Evolutionary conservation across 1,140 invertebrate genomes (phyloP).

Genomic region (Cotesia glomerata): DNA sequence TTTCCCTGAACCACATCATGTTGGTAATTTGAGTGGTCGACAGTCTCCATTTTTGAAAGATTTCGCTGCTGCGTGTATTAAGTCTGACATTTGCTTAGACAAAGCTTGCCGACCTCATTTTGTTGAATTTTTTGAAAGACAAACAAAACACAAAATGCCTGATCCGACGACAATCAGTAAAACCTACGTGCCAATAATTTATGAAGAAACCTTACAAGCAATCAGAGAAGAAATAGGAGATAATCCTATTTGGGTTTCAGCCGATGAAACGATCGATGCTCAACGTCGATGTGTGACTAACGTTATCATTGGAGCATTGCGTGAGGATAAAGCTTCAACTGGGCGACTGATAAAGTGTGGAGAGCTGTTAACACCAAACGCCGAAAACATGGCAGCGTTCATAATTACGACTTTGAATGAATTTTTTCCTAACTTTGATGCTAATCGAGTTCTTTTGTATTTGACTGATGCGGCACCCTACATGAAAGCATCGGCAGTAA

Average conservation of each 20-base stretch:
- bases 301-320: not conserved
- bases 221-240: not conserved
- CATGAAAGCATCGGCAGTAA: not conserved
- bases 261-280: not conserved
- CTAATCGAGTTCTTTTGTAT: not conserved
- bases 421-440: not conserved
- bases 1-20: not conserved
- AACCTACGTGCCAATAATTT: not conserved
- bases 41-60: not conserved
- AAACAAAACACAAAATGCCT: not conserved
- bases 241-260: not conserved
- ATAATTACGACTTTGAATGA: not conserved
- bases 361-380: not conserved
- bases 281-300: not conserved
- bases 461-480: not conserved
- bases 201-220: not conserved
- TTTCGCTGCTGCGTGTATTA: not conserved
- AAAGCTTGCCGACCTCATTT: not conserved
- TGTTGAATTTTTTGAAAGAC: not conserved
- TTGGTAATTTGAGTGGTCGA: not conserved
- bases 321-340: not conserved
- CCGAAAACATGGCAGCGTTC: not conserved
- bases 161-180: not conserved
- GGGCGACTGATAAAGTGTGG: not conserved
- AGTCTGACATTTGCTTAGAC: not conserved